Percentiles rank a stretch among this genome's conserved stretches.
These are phyloP conservation scores for Phainopepla nitens DNA, from an alignment of 2,113 vertebrate genomes.

Conservation along the genomic window DNA sequence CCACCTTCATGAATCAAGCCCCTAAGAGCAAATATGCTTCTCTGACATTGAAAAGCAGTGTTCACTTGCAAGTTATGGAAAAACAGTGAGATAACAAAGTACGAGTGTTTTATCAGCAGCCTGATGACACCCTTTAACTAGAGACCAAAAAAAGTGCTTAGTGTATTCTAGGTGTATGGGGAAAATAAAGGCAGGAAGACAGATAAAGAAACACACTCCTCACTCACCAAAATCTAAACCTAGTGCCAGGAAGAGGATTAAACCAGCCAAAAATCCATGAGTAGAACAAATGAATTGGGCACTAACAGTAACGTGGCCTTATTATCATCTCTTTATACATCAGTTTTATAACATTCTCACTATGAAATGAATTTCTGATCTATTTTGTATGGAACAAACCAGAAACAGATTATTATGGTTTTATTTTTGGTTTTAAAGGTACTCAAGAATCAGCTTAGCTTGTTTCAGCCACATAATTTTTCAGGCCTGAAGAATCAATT, in stretches of 20 bases:
- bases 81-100: conserved; percentile 10
- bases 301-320: not conserved
- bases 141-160: not conserved
- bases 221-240: not conserved
- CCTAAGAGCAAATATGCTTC: not conserved
- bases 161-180: not conserved
- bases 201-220: not conserved
- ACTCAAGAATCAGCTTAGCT: not conserved
- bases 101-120: not conserved
- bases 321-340: not conserved
- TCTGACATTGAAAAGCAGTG: not conserved
- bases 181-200: not conserved
- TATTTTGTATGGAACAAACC: not conserved
- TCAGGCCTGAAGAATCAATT: not conserved
- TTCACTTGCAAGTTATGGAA: not conserved
- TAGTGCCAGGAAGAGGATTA: not conserved
- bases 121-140: not conserved
- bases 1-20: not conserved
- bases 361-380: not conserved
- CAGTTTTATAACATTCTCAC: not conserved
- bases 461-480: not conserved
- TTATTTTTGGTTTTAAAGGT: not conserved
- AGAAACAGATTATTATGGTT: not conserved
- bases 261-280: not conserved
- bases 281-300: not conserved